Evolutionary conservation across 1,140 invertebrate genomes (phyloP), one percentile per base, ranked within the genome.

Genomic region (Drosophila quadrilineata): DNA sequence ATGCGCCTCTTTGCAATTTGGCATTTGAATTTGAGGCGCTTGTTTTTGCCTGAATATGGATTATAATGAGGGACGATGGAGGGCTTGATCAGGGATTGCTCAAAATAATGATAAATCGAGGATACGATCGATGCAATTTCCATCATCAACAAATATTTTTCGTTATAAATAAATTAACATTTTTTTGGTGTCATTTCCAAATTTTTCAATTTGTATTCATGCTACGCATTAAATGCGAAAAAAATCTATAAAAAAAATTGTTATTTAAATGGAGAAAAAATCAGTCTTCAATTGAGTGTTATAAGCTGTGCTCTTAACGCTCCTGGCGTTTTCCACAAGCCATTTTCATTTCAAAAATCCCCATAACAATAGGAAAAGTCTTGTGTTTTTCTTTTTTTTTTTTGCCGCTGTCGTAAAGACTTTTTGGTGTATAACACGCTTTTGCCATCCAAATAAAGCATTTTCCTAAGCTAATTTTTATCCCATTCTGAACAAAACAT

Each of bases 401-500:
- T n/a, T n/a, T n/a, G n/a, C n/a, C n/a, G n/a, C n/a, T n/a, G n/a
- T n/a, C 17, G n/a, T 10, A 56, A 38, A 56, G 64, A 76, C 60
- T 85, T 74, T 58, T 71, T 77, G 66, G 62, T 64, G 62, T 41
- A 24, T 75, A 84, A 85, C 77, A 84, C 77, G 77, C 77, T 84
- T 85, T 82, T 65, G 48, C 71, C 71, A 75, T 71, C 72, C 64
- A 82, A 75, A 84, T 73, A 77, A 85, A 71, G 71, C 77, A 84
- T 84, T 84, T 84, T 85, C 74, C 85, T 74, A 71, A 84, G 77
- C 77, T 84, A 84, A 84, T 84, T 84, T 84, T 85, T 77, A 84
- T 84, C 77, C 77, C 77, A 84, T 85, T 79, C 60, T 41, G 43
- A 74, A 85, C 79, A 79, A 84, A 85, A 77, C 74, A 74, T 56